These are phyloP conservation scores for Conistra vaccinii DNA, from an alignment of 2,888 invertebrate species.

Conservation along the genomic window DNA sequence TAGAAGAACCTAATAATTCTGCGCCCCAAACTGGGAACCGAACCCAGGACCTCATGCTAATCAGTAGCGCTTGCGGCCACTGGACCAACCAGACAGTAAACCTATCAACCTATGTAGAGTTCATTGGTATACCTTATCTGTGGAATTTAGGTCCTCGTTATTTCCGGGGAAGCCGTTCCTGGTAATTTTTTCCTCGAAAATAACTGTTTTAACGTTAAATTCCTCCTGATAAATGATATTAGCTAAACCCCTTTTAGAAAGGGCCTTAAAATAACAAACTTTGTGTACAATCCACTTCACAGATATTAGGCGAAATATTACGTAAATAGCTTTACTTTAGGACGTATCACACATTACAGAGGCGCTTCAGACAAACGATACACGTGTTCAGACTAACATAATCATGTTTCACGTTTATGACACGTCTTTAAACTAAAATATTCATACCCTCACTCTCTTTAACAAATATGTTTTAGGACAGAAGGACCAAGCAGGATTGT, in stretches of 20 bases:
- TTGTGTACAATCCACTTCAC: conserved; percentile 41
- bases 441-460: conserved; percentile 39
- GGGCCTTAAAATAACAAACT: conserved; percentile 35
- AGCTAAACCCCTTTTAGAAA: conserved; percentile 41
- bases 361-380: conserved; percentile 39
- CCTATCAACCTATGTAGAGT: not conserved
- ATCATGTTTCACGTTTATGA: conserved; percentile 61
- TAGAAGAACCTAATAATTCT: too few species aligned
- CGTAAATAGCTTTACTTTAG: conserved; percentile 50
- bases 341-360: conserved; percentile 41
- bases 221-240: conserved; percentile 43
- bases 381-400: conserved; percentile 48
- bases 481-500: conserved; percentile 15
- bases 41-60: too few species aligned
- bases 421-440: conserved; percentile 56
- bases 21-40: too few species aligned
- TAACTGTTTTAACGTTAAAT: conserved; percentile 31
- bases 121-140: not conserved
- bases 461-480: not conserved
- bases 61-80: too few species aligned
- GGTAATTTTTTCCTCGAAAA: conserved; percentile 26
- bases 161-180: too few species aligned
- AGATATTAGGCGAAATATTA: conserved; percentile 43
- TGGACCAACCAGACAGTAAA: too few species aligned
- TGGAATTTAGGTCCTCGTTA: not conserved